Evolutionary conservation across 2,797 vertebrate genomes (phyloP).

Genomic region (Sebastes ruberrimus): DNA sequence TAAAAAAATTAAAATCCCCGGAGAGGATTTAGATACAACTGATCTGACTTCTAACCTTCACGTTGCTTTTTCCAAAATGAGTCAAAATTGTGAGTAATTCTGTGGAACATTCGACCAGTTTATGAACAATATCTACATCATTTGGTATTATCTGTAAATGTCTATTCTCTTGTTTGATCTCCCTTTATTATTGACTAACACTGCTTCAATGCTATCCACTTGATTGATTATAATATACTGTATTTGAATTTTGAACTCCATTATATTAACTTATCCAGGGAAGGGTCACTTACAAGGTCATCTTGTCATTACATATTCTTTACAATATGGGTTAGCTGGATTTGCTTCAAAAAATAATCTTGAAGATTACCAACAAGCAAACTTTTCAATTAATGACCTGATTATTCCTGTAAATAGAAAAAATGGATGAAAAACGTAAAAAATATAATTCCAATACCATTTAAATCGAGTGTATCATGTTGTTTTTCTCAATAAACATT

Average conservation of each 20-base stretch:
- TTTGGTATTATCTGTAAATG: neutral
- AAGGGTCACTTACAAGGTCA: neutral
- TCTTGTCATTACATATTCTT: neutral
- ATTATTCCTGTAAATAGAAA: neutral
- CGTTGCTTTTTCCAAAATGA: neutral
- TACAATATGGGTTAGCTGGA: neutral
- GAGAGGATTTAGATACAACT: neutral
- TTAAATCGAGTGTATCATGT: neutral
- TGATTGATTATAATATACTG: neutral
- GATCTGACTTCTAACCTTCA: neutral
- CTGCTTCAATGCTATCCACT: neutral
- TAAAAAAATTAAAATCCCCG: no score
- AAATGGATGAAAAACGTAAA: neutral
- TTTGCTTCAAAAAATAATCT: neutral
- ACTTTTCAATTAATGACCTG: neutral
- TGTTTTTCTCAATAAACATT: constrained; percentile 41
- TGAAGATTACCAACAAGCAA: neutral
- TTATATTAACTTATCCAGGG: neutral
- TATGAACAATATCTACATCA: neutral
- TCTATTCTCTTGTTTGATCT: neutral
- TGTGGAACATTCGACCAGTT: neutral
- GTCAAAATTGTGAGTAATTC: neutral
- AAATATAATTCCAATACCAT: neutral
- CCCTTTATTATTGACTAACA: neutral
- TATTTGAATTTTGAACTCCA: neutral